Percentiles rank a stretch among this genome's conserved stretches.
phyloP scores from a whole-genome alignment of 2,888 invertebrate genomes.

The Aelia acuminata region DNA sequence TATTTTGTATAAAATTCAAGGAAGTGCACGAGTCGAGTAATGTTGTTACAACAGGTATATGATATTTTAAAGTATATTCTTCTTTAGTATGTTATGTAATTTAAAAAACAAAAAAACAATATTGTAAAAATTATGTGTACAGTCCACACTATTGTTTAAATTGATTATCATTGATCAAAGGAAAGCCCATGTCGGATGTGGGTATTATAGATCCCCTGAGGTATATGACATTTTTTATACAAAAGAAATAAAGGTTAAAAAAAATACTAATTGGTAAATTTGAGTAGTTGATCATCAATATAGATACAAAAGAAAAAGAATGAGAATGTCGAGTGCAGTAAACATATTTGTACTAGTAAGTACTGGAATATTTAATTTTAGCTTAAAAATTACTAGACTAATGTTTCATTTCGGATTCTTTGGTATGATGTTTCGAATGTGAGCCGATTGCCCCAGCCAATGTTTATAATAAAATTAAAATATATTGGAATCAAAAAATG shows the following conservation, averaged over 20 bases:
- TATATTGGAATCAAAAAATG: slow-evolving; percentile 34
- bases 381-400: background rate
- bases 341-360: background rate
- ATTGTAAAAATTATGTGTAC: slow-evolving; percentile 38
- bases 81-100: slow-evolving; percentile 37
- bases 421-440: background rate
- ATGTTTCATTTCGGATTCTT: background rate
- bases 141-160: slow-evolving; percentile 28
- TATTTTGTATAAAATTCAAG: background rate
- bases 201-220: background rate
- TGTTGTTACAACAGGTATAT: slow-evolving; percentile 21
- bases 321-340: slow-evolving; percentile 3
- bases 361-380: background rate
- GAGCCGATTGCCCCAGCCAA: slow-evolving; percentile 9
- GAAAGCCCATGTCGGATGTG: background rate
- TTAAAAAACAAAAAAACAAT: background rate
- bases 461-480: background rate
- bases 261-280: background rate
- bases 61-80: slow-evolving; percentile 26
- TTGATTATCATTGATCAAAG: background rate
- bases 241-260: background rate
- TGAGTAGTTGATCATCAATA: background rate
- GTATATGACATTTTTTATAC: background rate
- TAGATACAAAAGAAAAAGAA: slow-evolving; percentile 2
- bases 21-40: slow-evolving; percentile 33